Evolutionary conservation across 1,140 invertebrate genomes (phyloP).

Genomic region (Stegodyphus dumicola): DNA sequence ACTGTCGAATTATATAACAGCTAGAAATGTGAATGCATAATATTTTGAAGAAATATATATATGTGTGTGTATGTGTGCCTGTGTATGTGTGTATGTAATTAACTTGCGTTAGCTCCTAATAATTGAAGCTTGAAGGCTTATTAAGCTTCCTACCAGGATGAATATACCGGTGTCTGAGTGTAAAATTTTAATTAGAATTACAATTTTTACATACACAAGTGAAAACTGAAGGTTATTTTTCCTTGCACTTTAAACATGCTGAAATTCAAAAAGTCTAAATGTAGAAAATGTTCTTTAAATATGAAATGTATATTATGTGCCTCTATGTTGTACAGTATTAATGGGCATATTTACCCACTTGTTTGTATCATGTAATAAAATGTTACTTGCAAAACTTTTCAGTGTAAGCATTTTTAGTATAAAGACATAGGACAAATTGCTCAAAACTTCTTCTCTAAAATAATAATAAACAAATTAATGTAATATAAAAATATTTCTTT

Average conservation of each 20-base stretch:
- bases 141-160: not conserved
- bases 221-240: not conserved
- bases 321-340: constrained; percentile 52
- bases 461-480: no score
- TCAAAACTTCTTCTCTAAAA: no score
- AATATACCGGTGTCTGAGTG: not conserved
- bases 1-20: no score
- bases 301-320: constrained; percentile 40
- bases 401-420: not conserved
- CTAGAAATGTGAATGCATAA: no score
- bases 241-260: not conserved
- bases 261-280: constrained; percentile 13
- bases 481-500: no score
- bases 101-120: not conserved
- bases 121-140: not conserved
- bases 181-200: not conserved
- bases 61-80: no score
- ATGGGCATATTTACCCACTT: constrained; percentile 13
- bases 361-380: constrained; percentile 56
- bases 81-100: no score
- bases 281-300: constrained; percentile 4
- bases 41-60: no score
- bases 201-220: no score
- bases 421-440: not conserved
- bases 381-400: constrained; percentile 19